A percentile compares a stretch with the other conserved stretches of the same genome.
These are phyloP conservation scores for Acanthisitta chloris DNA, from an alignment of 2,113 vertebrate genomes.

Conservation along the genomic window DNA sequence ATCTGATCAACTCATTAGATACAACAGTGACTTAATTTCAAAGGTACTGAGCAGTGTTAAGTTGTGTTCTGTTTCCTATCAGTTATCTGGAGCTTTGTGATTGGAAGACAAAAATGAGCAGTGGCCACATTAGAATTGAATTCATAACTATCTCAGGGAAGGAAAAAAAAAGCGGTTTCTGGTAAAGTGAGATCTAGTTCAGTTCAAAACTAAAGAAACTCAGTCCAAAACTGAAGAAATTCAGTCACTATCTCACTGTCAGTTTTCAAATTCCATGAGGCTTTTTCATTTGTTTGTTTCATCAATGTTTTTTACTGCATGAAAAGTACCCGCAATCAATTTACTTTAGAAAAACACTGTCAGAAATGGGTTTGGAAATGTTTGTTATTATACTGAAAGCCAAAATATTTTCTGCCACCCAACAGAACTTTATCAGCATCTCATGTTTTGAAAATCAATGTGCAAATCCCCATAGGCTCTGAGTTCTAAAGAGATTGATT, in stretches of 20 bases:
- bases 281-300: neutral
- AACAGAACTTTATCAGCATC: neutral
- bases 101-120: no score
- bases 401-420: neutral
- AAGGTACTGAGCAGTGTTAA: no score
- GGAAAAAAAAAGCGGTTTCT: neutral
- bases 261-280: neutral
- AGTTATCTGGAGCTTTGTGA: no score
- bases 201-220: no score
- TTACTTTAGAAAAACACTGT: neutral
- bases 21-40: no score
- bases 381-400: neutral
- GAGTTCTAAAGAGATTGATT: neutral
- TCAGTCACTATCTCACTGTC: neutral
- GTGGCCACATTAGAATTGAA: no score
- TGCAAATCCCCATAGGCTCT: neutral
- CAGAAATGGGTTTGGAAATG: neutral
- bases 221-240: neutral
- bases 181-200: neutral
- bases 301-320: neutral
- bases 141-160: no score
- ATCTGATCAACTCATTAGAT: neutral
- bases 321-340: neutral
- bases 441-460: neutral
- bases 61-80: no score